These are phyloP conservation scores for Dasypolia templi DNA, from an alignment of 2,888 invertebrate genomes.

Conservation along the genomic window DNA sequence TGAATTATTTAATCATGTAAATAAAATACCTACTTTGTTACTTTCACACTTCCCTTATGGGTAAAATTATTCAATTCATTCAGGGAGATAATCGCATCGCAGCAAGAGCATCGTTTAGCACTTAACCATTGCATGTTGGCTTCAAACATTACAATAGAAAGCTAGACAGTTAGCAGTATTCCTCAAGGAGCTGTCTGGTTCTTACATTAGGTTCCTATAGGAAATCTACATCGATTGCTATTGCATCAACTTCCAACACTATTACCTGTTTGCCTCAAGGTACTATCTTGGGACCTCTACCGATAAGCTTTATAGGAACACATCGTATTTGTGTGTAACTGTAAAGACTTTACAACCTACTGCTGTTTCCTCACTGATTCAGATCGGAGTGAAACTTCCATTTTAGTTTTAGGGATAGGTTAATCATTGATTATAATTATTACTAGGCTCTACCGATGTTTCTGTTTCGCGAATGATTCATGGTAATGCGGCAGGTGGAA, in stretches of 20 bases:
- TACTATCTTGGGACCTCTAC: constrained; percentile 2
- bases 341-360: too few relatives aligned
- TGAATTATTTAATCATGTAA: not conserved
- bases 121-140: constrained; percentile 36
- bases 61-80: constrained; percentile 7
- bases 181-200: too few relatives aligned
- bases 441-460: not conserved
- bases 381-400: not conserved
- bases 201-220: too few relatives aligned
- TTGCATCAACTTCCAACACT: not conserved
- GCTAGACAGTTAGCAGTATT: too few relatives aligned
- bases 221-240: constrained; percentile 18
- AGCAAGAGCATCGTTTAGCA: constrained; percentile 38
- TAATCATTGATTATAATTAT: not conserved
- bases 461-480: constrained; percentile 17
- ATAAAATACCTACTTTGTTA: not conserved
- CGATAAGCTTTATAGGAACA: not conserved
- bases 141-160: constrained; percentile 35
- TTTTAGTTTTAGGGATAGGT: not conserved
- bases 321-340: too few relatives aligned
- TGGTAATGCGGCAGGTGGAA: constrained; percentile 9
- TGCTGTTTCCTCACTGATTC: not conserved
- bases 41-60: not conserved
- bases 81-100: constrained; percentile 1
- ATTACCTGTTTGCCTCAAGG: constrained; percentile 9